Conservation (phyloP, 2,888 invertebrate species). For the Pseudanteris insignis region DNA sequence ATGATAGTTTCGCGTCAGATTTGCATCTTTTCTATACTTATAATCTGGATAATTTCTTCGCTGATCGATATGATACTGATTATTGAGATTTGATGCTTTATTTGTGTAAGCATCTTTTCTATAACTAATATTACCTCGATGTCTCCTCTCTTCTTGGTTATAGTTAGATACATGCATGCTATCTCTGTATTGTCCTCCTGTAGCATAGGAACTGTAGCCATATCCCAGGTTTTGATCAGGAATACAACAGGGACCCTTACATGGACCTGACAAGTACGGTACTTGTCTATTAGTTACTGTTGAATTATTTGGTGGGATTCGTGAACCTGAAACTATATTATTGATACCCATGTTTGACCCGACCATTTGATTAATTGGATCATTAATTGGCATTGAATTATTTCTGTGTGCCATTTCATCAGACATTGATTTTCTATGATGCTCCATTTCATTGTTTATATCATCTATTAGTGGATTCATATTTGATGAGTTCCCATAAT, state of each 20-base stretch:
- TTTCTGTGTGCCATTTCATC: constrained; percentile 55
- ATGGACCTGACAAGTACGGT: constrained; percentile 48
- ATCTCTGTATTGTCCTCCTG: constrained; percentile 55
- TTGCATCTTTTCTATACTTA: constrained; percentile 56
- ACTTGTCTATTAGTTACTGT: no score
- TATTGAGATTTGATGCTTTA: constrained; percentile 46
- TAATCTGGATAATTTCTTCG: constrained; percentile 50
- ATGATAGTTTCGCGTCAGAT: constrained; percentile 49
- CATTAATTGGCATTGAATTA: constrained; percentile 52
- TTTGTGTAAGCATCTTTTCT: constrained; percentile 54
- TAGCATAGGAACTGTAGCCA: constrained; percentile 54
- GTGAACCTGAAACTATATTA: constrained; percentile 43
- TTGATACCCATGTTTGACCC: constrained; percentile 47
- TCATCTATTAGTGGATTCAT: constrained; percentile 55
- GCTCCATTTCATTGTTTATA: constrained; percentile 38
- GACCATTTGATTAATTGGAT: constrained; percentile 49
- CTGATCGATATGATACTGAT: constrained; percentile 45
- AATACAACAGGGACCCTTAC: constrained; percentile 60
- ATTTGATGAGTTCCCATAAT: constrained; percentile 50
- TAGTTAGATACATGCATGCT: constrained; percentile 52
- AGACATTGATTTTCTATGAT: constrained; percentile 40
- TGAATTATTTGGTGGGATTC: constrained; percentile 43
- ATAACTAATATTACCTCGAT: constrained; percentile 48
- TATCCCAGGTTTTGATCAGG: constrained; percentile 53
- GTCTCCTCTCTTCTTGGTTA: constrained; percentile 53